Base-by-base conservation (phyloP, 2,888 invertebrate genomes). In the Dusona sp. region DNA sequence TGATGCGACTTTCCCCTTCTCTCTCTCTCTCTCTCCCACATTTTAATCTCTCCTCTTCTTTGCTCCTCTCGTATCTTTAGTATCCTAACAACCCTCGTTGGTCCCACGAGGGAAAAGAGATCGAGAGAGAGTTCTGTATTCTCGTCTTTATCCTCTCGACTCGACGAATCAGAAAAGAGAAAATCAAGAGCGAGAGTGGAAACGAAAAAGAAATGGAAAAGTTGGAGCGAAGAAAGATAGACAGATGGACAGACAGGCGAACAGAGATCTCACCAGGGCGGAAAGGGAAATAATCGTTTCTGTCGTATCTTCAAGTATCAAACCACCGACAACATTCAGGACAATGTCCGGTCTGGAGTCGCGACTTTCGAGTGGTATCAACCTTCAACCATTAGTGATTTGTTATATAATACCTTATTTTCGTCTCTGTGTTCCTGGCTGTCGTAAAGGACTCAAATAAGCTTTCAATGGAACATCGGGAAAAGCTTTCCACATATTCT, bases 1-100 rank as follows among this genome's bases (percentile, higher is more conserved):
- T 78, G 79, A 82, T 79, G 82, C 79, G 75, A 64, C 80, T 81
- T 67, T 54, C 77, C 75, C 80, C n/a, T n/a, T 51, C 64, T 87
- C 48, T 73, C 36, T 74, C 83, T 83, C 54, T 48, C 36, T 22
- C 79, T 83, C 67, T 65, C 72, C 22, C 70, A 64, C 65, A 65
- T 75, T 81, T 81, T 82, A 74, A 73, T 85, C 73, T 51, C 72
- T 57, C 33, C 45, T 51, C 64, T 80, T 70, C 36, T 73, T 81
- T 48, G 67, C 61, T 45, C 42, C 81, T 48, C 78, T 48, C 48
- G 57, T 48, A 48, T 78, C 73, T 36, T 74, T 64, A 45, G 42
- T 48, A 64, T 33, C 64, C 48, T 48, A 25, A 57, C 54, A 68
- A 38, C 54, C 68, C 68, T 79, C 54, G 51, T 29, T n/a, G 78